Evolutionary conservation across 2,888 invertebrate genomes (phyloP), one percentile per base, ranked within the genome.

Genomic region (Hylaea fasciaria): DNA sequence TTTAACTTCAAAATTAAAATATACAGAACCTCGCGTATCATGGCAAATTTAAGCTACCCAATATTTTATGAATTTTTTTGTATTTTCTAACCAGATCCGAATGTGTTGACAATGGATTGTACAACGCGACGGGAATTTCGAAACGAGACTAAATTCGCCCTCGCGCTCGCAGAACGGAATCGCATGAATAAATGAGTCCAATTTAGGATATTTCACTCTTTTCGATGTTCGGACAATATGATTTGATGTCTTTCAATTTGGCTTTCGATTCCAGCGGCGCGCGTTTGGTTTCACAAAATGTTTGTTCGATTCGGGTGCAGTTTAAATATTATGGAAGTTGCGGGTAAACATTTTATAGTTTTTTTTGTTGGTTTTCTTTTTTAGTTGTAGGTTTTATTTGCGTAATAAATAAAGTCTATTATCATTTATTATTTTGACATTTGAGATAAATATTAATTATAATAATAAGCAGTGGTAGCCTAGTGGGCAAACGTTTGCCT

Each of bases 81-180:
- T 69, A 66, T 57, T 41, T 52, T 52, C 62, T 72, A 71, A 73
- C 74, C 67, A 66, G 71, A 69, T 70, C 65, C 52, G 72, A 73
- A 68, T 73, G 64, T 65, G 74, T 72, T 76, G 71, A 74, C 76
- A 74, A 76, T 73, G 65, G 69, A 68, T 71, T 64, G 66, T 17
- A 59, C 62, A 58, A 51, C 60, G 64, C 54, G 55, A 47, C 63
- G 51, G 57, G 59, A 65, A 71, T 72, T 66, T 57, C 46, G 48
- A 59, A 63, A 65, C 64, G 48, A 56, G 62, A 64, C 51, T 64
- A 60, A 64, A 58, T 66, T 65, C 64, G 58, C 62, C n/a, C n/a
- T 49, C 46, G 29, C n/a, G 46, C 8, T 32, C 44, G 45, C 57
- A 57, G 62, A 66, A 65, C 63, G 64, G 56, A 49, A 58, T 41